phyloP scores from a whole-genome alignment of 2,888 invertebrate species.

The Elmis aenea region DNA sequence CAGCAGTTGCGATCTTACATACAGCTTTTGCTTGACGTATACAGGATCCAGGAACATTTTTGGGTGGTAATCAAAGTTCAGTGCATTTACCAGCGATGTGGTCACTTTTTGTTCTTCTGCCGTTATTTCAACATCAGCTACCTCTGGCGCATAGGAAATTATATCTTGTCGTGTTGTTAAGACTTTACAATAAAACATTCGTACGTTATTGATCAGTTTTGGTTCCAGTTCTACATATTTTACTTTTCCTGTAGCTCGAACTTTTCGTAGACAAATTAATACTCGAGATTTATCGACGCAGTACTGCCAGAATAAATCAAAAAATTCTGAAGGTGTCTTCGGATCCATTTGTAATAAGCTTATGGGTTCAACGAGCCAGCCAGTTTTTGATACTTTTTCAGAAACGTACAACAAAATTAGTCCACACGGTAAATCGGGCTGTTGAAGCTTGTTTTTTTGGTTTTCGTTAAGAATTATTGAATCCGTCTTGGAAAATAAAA shows the following conservation, averaged over 20 bases:
- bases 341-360: slow-evolving; percentile 9
- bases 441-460: slow-evolving; percentile 7
- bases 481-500: slow-evolving; percentile 4
- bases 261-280: slow-evolving; percentile 12
- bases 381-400: slow-evolving; percentile 4
- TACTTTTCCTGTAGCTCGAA: slow-evolving; percentile 7
- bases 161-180: slow-evolving; percentile 12
- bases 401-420: slow-evolving; percentile 11
- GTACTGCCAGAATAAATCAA: slow-evolving; percentile 15
- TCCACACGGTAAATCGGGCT: slow-evolving; percentile 13
- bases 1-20: slow-evolving; percentile 13
- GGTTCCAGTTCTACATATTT: slow-evolving; percentile 13
- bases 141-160: neutral
- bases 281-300: slow-evolving; percentile 9
- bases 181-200: slow-evolving; percentile 9
- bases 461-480: slow-evolving; percentile 2
- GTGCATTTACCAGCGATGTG: slow-evolving; percentile 7
- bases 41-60: slow-evolving; percentile 10
- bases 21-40: slow-evolving; percentile 8
- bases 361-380: slow-evolving; percentile 11
- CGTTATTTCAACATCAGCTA: slow-evolving; percentile 1
- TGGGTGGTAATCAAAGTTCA: slow-evolving; percentile 15
- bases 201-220: slow-evolving; percentile 11
- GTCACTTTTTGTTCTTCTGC: slow-evolving; percentile 7
- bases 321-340: slow-evolving; percentile 8